A percentile compares a stretch with the other conserved stretches of the same genome.
phyloP scores from a whole-genome alignment of 2,797 vertebrate genomes.

The Cyclopterus lumpus region DNA sequence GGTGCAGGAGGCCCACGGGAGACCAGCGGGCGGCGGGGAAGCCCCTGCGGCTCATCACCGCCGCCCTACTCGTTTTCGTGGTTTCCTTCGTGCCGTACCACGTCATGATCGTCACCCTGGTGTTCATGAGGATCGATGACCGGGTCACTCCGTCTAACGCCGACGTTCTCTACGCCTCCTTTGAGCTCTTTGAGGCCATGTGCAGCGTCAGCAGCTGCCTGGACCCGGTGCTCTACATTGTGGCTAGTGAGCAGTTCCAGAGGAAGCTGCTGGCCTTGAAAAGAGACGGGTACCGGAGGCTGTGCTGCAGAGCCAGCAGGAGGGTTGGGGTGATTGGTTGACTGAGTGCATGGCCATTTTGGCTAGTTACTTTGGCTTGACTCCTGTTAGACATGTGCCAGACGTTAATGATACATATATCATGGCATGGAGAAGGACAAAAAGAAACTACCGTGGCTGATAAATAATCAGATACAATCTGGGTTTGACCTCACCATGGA shows the following conservation, averaged over 20 bases:
- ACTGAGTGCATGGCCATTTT: slow-evolving; percentile 13
- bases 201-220: slow-evolving; percentile 86
- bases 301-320: slow-evolving; percentile 65
- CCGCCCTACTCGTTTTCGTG: slow-evolving; percentile 80
- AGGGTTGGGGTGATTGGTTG: slow-evolving; percentile 57
- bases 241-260: slow-evolving; percentile 83
- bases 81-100: slow-evolving; percentile 86
- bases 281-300: slow-evolving; percentile 25
- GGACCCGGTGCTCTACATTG: slow-evolving; percentile 86
- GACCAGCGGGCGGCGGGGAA: slow-evolving; percentile 64
- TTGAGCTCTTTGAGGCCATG: slow-evolving; percentile 83
- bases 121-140: slow-evolving; percentile 75
- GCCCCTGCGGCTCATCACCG: slow-evolving; percentile 81
- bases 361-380: background rate
- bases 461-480: background rate
- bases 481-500: background rate
- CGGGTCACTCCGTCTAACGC: slow-evolving; percentile 67
- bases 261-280: slow-evolving; percentile 65
- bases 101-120: slow-evolving; percentile 76
- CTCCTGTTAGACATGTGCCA: slow-evolving; percentile 1
- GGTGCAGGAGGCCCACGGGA: slow-evolving; percentile 28
- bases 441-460: background rate
- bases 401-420: background rate
- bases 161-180: slow-evolving; percentile 67
- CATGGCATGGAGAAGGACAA: background rate